Conservation (phyloP, 2,113 vertebrate species). For the Bagarius yarrelli region DNA sequence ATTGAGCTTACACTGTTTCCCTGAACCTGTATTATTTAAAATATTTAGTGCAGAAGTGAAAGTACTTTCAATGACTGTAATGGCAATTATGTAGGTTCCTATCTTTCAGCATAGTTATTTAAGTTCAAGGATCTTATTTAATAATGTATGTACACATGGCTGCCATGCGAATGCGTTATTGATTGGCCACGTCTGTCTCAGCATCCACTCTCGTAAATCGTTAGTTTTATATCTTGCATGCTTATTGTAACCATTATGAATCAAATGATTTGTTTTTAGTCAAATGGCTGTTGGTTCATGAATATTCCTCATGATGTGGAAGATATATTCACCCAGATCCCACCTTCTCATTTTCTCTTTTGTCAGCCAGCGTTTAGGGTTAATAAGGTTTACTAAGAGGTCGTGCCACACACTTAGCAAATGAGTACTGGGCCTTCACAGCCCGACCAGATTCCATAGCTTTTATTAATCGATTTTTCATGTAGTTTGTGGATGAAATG, state of each 20-base stretch:
- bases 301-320: neutral
- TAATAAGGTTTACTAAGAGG: constrained; percentile 44
- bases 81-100: constrained; percentile 42
- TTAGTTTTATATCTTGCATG: neutral
- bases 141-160: constrained; percentile 51
- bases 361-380: constrained; percentile 4
- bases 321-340: constrained; percentile 11
- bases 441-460: neutral
- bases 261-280: constrained; percentile 7
- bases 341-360: neutral
- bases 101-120: constrained; percentile 34
- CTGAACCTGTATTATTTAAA: constrained; percentile 12
- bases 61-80: constrained; percentile 9
- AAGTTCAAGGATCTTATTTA: constrained; percentile 42
- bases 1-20: neutral
- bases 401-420: constrained; percentile 48
- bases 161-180: constrained; percentile 37
- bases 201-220: constrained; percentile 10
- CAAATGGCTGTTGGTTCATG: constrained; percentile 9
- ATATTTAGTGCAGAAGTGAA: constrained; percentile 22
- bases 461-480: neutral
- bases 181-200: constrained; percentile 33
- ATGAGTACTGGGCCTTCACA: constrained; percentile 24
- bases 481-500: neutral
- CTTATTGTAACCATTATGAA: neutral